phyloP scores from a whole-genome alignment of 2,113 vertebrate species.

The Anolis carolinensis region DNA sequence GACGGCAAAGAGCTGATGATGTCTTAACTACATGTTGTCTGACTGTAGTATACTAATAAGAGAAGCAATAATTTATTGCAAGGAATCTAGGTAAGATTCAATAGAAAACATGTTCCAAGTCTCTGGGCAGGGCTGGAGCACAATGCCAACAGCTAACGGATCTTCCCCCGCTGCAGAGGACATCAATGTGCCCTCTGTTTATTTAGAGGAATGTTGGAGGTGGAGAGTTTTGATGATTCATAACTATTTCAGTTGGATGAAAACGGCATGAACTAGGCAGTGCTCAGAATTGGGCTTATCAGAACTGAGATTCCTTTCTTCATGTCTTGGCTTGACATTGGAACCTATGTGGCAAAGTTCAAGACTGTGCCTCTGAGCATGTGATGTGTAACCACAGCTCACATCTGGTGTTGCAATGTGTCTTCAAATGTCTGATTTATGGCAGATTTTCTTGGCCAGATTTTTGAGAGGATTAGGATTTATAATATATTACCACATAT shows the following conservation, averaged over 20 bases:
- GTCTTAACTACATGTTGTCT: not conserved
- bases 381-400: not conserved
- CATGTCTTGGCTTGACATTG: not conserved
- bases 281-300: not conserved
- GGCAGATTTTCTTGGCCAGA: too few relatives aligned
- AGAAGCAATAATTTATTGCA: not conserved
- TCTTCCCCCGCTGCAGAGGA: not conserved
- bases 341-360: not conserved
- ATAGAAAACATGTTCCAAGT: not conserved
- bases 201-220: not conserved
- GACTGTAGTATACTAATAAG: not conserved
- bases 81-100: not conserved
- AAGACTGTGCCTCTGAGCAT: not conserved
- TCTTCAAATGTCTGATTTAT: too few relatives aligned
- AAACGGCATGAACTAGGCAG: not conserved
- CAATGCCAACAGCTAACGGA: not conserved
- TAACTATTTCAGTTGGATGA: not conserved
- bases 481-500: too few relatives aligned
- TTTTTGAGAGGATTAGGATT: too few relatives aligned
- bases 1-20: not conserved
- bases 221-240: slow-evolving; percentile 2
- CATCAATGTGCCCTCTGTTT: slow-evolving; percentile 13
- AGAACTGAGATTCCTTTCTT: too few relatives aligned
- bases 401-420: not conserved
- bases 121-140: not conserved